Percentiles rank a stretch among this genome's conserved stretches.
These are phyloP conservation scores for Polyploca ridens DNA, from an alignment of 2,888 invertebrate species.

Conservation along the genomic window DNA sequence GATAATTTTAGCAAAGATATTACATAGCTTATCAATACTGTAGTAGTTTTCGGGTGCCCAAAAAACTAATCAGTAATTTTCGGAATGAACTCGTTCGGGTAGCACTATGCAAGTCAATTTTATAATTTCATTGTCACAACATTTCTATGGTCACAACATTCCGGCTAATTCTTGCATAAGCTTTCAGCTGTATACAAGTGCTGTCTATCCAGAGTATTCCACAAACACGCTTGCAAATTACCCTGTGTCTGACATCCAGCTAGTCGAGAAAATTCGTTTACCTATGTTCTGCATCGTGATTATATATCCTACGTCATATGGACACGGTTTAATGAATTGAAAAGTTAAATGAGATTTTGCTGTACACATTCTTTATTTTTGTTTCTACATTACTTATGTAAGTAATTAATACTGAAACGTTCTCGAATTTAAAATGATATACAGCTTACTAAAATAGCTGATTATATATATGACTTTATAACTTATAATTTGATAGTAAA, in stretches of 20 bases:
- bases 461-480: too few species aligned
- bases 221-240: slow-evolving; percentile 35
- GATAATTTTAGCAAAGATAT: not conserved
- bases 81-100: not conserved
- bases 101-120: not conserved
- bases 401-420: too few species aligned
- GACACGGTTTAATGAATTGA: slow-evolving; percentile 22
- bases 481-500: too few species aligned
- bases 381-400: not conserved
- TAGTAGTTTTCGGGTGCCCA: not conserved
- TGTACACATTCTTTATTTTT: too few species aligned
- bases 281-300: slow-evolving; percentile 25
- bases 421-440: too few species aligned
- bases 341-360: not conserved
- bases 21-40: not conserved
- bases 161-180: not conserved
- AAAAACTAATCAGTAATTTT: not conserved
- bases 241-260: slow-evolving; percentile 39
- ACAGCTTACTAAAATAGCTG: too few species aligned
- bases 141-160: not conserved
- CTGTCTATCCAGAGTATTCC: slow-evolving; percentile 26
- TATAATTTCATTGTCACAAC: not conserved
- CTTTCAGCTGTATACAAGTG: slow-evolving; percentile 19
- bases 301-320: slow-evolving; percentile 21
- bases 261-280: slow-evolving; percentile 44